These are phyloP conservation scores for Glossophaga mutica DNA, from an alignment of 2,797 vertebrate genomes.

Conservation along the genomic window DNA sequence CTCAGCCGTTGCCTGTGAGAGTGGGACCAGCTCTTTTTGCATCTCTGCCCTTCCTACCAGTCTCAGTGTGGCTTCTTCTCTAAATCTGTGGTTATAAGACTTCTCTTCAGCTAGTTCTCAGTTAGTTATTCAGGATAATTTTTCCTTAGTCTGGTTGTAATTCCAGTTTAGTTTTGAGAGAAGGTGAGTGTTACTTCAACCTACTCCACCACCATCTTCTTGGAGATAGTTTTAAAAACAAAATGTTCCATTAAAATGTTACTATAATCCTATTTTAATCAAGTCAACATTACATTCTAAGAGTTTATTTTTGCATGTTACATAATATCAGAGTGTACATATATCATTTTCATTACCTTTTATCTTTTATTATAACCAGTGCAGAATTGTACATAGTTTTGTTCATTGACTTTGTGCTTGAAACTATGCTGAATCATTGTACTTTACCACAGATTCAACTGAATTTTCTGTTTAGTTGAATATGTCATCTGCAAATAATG, in stretches of 20 bases:
- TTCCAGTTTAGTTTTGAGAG: background rate
- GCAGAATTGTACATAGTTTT: background rate
- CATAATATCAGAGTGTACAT: background rate
- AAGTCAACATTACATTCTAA: background rate
- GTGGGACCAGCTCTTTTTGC: background rate
- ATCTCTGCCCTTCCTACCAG: background rate
- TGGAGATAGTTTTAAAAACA: background rate
- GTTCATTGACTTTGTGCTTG: background rate
- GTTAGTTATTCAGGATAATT: background rate
- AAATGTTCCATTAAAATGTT: background rate
- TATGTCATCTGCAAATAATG: constrained; percentile 31
- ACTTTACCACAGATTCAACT: background rate
- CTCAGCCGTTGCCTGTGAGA: background rate
- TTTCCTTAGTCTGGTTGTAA: background rate
- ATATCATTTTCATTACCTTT: background rate
- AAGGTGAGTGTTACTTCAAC: background rate
- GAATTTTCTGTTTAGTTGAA: background rate
- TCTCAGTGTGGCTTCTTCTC: background rate
- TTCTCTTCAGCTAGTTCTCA: background rate
- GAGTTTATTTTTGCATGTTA: background rate
- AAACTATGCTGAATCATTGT: background rate
- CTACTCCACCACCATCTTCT: background rate
- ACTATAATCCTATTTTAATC: background rate
- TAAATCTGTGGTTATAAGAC: background rate
- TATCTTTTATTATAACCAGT: background rate